A percentile compares a stretch with the other conserved stretches of the same genome.
Conservation (phyloP, 92 coral and sea anemone species). For the Siderastrea radians region DNA sequence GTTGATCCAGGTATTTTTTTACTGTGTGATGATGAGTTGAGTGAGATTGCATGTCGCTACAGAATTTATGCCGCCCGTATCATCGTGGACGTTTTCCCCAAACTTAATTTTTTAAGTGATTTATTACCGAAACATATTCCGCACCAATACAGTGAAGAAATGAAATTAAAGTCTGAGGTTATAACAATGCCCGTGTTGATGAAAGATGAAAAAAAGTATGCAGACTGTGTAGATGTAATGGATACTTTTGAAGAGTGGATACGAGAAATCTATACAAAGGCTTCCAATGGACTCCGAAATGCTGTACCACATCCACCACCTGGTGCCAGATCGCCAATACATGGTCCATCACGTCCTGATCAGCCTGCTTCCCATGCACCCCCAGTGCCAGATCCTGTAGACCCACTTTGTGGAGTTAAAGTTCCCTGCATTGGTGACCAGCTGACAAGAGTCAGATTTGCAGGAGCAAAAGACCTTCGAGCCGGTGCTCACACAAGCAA, state of each 20-base stretch:
- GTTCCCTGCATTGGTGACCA: slow-evolving; percentile 76
- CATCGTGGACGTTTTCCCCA: slow-evolving; percentile 22
- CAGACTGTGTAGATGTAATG: slow-evolving; percentile 43
- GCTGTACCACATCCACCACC: slow-evolving; percentile 16
- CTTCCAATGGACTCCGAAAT: slow-evolving; percentile 8
- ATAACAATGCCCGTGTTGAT: slow-evolving; percentile 47
- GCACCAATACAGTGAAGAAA: slow-evolving; percentile 49
- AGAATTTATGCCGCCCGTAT: slow-evolving; percentile 58
- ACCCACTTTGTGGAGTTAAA: slow-evolving; percentile 54
- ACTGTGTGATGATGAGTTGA: slow-evolving; percentile 56
- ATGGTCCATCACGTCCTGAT: slow-evolving; percentile 45
- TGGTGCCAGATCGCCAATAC: not conserved
- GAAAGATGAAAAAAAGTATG: slow-evolving; percentile 56
- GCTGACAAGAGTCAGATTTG: slow-evolving; percentile 69
- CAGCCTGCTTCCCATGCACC: slow-evolving; percentile 68
- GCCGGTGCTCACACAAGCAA: slow-evolving; percentile 61
- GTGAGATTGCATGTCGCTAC: slow-evolving; percentile 44
- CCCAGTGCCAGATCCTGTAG: slow-evolving; percentile 39
- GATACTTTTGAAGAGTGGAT: slow-evolving; percentile 50
- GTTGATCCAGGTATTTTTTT: slow-evolving; percentile 31
- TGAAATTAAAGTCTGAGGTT: slow-evolving; percentile 46
- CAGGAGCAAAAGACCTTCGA: slow-evolving; percentile 69
- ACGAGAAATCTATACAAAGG: slow-evolving; percentile 28
- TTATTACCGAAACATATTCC: slow-evolving; percentile 31
- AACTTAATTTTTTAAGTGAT: slow-evolving; percentile 34